Conservation (phyloP, 2,113 vertebrate genomes). For the Sinocyclocheilus grahami region DNA sequence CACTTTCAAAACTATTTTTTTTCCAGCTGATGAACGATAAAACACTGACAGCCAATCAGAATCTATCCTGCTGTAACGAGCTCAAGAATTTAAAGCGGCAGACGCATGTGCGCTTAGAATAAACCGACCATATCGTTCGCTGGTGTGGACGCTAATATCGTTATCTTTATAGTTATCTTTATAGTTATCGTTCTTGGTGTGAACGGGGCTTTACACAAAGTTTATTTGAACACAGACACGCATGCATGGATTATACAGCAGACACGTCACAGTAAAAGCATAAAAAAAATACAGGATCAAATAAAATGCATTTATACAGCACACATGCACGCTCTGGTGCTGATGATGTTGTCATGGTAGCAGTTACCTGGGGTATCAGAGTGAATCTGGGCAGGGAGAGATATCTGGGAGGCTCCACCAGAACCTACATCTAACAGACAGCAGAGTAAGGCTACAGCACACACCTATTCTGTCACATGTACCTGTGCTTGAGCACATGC, state of each 20-base stretch:
- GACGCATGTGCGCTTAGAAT: no score
- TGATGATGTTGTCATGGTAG: slow-evolving; percentile 61
- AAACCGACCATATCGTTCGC: no score
- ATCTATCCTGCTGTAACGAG: no score
- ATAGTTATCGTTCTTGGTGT: no score
- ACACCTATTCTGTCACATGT: slow-evolving; percentile 16
- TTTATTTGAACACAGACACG: slow-evolving; percentile 44
- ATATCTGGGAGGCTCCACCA: slow-evolving; percentile 78
- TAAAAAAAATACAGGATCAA: background rate
- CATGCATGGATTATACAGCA: slow-evolving; percentile 8
- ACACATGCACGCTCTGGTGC: slow-evolving; percentile 24
- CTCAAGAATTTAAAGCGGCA: no score
- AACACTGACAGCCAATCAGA: no score
- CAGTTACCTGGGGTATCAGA: slow-evolving; percentile 85
- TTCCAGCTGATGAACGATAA: no score
- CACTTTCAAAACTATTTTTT: no score
- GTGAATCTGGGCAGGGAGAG: slow-evolving; percentile 78
- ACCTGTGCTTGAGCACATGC: background rate
- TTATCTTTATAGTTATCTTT: no score
- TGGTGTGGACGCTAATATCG: no score
- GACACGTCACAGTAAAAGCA: background rate
- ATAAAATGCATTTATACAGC: background rate
- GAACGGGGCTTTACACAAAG: background rate
- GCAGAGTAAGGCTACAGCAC: slow-evolving; percentile 59
- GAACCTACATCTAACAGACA: slow-evolving; percentile 80